Base-by-base conservation (phyloP, 2,888 invertebrate species). In the Charanyca ferruginea region DNA sequence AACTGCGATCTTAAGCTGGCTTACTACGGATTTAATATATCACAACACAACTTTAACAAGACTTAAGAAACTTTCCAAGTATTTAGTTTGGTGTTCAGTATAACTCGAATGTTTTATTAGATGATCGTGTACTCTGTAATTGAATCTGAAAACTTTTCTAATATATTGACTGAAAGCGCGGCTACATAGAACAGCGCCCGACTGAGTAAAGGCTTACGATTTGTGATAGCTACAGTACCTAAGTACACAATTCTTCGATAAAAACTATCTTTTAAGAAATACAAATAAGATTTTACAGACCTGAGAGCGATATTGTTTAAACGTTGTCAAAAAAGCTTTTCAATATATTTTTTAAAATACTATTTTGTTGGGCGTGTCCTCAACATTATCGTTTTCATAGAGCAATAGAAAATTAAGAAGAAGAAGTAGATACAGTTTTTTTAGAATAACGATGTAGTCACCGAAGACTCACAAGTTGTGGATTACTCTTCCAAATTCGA, bases 11-110 rank as follows among this genome's bases (percentile, higher is more conserved):
- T 72, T 77, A 63, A 58, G 63, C 58, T 22, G 54, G 68, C 66
- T 76, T 65, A 76, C 47, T 55, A 18, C 22, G 66, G 69, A 73
- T 80, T 77, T 48, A 67, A 73, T 77, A 69, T 53, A 78, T 79
- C 66, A 63, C 62, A 73, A 77, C 65, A 77, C 65, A 77, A 67
- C 67, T 80, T 80, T 55, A 80, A 60, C 62, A 65, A 68, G 70
- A 64, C 70, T 67, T 70, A 64, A 51, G 49, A 70, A 79, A 67
- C 61, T 81, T 73, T 58, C 70, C 38, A 70, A 78, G 67, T 67
- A 81, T 81, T 78, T 78, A 70, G 66, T 74, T 65, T 48, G 49
- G 32, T 65, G 59, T 76, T 67, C 61, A 52, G 62, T 73, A 45
- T 73, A 66, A 80, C 62, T 63, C 41, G 70, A 70, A 64, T 60